Evolutionary conservation across 2,888 invertebrate species (phyloP).

Genomic region (Tanytarsus gracilentus): DNA sequence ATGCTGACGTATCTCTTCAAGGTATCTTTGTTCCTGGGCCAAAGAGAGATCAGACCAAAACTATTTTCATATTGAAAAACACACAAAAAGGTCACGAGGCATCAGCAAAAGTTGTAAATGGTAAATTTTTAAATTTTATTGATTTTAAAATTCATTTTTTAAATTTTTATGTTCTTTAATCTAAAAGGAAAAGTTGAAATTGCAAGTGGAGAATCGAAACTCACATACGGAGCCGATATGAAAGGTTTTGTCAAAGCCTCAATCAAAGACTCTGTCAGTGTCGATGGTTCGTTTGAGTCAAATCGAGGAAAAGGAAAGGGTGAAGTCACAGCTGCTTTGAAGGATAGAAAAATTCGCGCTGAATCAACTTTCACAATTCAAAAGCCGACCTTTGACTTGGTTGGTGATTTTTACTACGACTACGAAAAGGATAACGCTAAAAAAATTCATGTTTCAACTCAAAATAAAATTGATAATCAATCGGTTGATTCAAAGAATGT

Average conservation of each 20-base stretch:
- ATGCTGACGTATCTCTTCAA: slow-evolving; percentile 37
- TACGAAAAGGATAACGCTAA: slow-evolving; percentile 61
- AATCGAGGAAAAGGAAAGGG: slow-evolving; percentile 53
- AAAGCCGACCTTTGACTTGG: slow-evolving; percentile 52
- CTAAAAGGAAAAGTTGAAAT: slow-evolving; percentile 36
- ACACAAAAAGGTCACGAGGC: slow-evolving; percentile 10
- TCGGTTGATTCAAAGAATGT: slow-evolving; percentile 55
- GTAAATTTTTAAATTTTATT: background rate
- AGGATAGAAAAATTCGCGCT: slow-evolving; percentile 52
- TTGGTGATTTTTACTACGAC: slow-evolving; percentile 56
- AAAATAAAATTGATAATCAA: slow-evolving; percentile 47
- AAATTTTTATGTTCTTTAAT: slow-evolving; percentile 38
- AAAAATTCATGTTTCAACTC: slow-evolving; percentile 56
- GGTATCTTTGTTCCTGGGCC: slow-evolving; percentile 35
- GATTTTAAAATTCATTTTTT: background rate
- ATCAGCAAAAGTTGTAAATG: background rate
- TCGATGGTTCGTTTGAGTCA: slow-evolving; percentile 55
- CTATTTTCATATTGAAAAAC: background rate
- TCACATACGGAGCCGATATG: slow-evolving; percentile 41
- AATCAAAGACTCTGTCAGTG: slow-evolving; percentile 52
- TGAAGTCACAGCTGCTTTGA: slow-evolving; percentile 39
- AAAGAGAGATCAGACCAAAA: slow-evolving; percentile 35
- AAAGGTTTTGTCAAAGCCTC: slow-evolving; percentile 47
- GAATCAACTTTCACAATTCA: slow-evolving; percentile 54
- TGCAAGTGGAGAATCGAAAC: slow-evolving; percentile 35